Evolutionary conservation across 2,113 vertebrate genomes (phyloP), one percentile per base, ranked within the genome.

Genomic region (Ailuropoda melanoleuca): DNA sequence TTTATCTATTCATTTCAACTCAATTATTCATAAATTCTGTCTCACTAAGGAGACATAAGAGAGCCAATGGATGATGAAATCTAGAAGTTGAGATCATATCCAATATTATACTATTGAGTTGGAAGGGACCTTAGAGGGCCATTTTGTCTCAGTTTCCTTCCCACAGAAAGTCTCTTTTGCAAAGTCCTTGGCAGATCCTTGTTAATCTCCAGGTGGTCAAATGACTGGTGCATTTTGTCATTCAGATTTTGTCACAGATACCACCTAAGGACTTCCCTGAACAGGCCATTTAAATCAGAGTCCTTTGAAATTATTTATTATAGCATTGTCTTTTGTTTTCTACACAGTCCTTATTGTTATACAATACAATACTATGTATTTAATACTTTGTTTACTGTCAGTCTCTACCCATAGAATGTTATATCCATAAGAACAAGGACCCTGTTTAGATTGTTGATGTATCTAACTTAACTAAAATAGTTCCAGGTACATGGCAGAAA

Each of bases 21-120:
- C 82, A 98, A 92, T 97, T 97, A 97, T 98, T 98, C 75, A 97
- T 97, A 75, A 93, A 81, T 75, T 96, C 82, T 46, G 2, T 90
- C 72, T 95, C 56, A 92, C 80, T 84, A 94, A 97, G 75, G 53
- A 94, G 83, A 90, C 72, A 81, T 23, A 72, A 37, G 48, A 77
- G 39, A 95, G 62, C 39, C 84, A 95, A 64, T 85, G 92, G 64
- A 50, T 87, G 88, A 93, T 87, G n/a, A 56, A 95, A 90, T 74
- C 89, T 92, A 78, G 48, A 97, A 90, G 43, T 88, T 86, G 66
- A 96, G 92, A 58, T 92, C 37, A 62, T 34, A 87, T 23, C 34
- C 17, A 70, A 83, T 31, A 34, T 80, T 60, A 72, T 4, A 39
- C 50, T 53, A 55, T 8, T 55, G 66, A 96, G 74, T 82, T 83